phyloP scores from a whole-genome alignment of 1,140 invertebrate genomes.

The Chironomus tepperi region DNA sequence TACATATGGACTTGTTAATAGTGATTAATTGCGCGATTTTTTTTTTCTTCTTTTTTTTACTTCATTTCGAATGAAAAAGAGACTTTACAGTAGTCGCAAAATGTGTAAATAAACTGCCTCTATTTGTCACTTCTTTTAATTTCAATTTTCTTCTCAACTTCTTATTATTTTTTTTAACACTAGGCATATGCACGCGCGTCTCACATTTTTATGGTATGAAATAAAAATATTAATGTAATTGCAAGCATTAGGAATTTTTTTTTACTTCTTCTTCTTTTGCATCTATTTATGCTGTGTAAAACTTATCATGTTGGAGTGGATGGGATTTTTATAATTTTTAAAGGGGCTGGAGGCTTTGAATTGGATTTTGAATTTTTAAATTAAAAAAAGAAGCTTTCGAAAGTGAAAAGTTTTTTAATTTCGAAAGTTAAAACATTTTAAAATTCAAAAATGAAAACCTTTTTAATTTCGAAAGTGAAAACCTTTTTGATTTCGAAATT shows the following conservation, averaged over 20 bases:
- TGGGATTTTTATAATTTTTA: background rate
- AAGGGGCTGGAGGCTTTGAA: no score
- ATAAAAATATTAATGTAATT: background rate
- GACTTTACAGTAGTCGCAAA: conserved; percentile 6
- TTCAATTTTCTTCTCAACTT: background rate
- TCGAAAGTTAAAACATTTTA: no score
- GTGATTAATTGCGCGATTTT: conserved; percentile 12
- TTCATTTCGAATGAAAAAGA: background rate
- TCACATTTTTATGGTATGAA: background rate
- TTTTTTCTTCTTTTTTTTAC: background rate
- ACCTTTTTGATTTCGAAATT: no score
- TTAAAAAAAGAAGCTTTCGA: no score
- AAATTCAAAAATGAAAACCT: no score
- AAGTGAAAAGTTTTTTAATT: no score
- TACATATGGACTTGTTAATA: conserved; percentile 4
- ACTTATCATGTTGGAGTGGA: background rate
- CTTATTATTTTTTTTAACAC: background rate
- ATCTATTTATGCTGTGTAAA: background rate
- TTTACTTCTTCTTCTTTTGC: background rate
- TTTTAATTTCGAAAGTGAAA: no score
- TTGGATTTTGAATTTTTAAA: no score
- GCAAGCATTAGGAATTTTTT: background rate
- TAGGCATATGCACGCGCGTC: background rate
- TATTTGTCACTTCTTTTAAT: background rate
- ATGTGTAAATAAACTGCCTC: conserved; percentile 12